Conservation (phyloP, 2,888 invertebrate genomes). For the Acanthosepion esculentum region DNA sequence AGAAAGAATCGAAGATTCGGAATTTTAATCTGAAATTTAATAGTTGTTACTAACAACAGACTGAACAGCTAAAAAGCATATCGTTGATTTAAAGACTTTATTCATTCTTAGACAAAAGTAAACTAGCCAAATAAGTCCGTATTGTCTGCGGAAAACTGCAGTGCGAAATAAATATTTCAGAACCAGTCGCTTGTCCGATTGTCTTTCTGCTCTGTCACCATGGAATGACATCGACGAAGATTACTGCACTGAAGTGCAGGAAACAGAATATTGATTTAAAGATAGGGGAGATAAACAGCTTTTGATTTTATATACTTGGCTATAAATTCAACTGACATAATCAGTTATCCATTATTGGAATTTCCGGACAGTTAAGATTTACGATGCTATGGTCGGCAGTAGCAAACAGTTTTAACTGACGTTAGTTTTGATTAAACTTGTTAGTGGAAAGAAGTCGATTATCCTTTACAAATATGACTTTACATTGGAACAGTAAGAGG, state of each 20-base stretch:
- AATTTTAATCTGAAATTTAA: not conserved
- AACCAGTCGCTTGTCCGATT: not conserved
- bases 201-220: not conserved
- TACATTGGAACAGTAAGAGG: too few species aligned
- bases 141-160: not conserved
- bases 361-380: not conserved
- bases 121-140: too few species aligned
- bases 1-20: not conserved
- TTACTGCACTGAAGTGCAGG: not conserved
- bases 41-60: not conserved
- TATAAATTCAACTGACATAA: not conserved
- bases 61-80: not conserved
- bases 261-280: not conserved
- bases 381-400: not conserved
- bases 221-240: not conserved
- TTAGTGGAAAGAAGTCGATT: too few species aligned
- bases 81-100: too few species aligned
- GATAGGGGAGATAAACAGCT: not conserved
- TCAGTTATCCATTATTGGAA: not conserved
- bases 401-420: not conserved
- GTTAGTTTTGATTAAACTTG: not conserved
- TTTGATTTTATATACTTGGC: not conserved
- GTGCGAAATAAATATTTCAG: not conserved
- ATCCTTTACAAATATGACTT: too few species aligned
- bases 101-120: not conserved